Evolutionary conservation across 1,140 invertebrate species (phyloP).

Genomic region (Venustaconcha ellipsiformis): DNA sequence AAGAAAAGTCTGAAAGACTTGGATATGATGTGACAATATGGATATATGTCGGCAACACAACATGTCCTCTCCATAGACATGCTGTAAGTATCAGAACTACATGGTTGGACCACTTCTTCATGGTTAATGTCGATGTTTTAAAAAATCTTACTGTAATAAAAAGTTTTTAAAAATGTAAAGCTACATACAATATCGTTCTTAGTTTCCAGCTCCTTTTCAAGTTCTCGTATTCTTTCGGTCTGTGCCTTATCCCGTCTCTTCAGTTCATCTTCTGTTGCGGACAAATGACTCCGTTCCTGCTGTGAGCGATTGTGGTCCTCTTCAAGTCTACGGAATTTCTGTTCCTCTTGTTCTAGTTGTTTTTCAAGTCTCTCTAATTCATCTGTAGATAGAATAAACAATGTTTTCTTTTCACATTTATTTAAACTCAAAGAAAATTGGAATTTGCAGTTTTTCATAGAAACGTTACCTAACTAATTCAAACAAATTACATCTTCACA

Average conservation of each 20-base stretch:
- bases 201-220: constrained; percentile 58
- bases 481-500: too few species aligned
- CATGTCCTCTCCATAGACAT: too few species aligned
- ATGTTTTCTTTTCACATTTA: background rate
- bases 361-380: constrained; percentile 59
- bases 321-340: constrained; percentile 46
- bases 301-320: constrained; percentile 61
- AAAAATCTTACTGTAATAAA: too few species aligned
- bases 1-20: too few species aligned
- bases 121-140: too few species aligned
- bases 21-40: too few species aligned
- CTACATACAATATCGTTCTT: constrained; percentile 63
- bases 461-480: background rate
- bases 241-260: constrained; percentile 41
- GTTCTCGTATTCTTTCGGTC: constrained; percentile 45
- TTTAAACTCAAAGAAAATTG: background rate
- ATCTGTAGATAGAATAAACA: constrained; percentile 42
- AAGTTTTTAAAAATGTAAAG: too few species aligned
- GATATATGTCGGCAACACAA: too few species aligned
- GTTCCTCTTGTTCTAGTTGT: constrained; percentile 54
- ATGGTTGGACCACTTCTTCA: too few species aligned
- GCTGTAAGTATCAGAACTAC: too few species aligned
- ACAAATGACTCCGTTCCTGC: constrained; percentile 51
- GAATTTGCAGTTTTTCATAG: background rate
- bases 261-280: constrained; percentile 45